phyloP scores from a whole-genome alignment of 2,797 vertebrate genomes.

The Kryptopterus vitreolus region DNA sequence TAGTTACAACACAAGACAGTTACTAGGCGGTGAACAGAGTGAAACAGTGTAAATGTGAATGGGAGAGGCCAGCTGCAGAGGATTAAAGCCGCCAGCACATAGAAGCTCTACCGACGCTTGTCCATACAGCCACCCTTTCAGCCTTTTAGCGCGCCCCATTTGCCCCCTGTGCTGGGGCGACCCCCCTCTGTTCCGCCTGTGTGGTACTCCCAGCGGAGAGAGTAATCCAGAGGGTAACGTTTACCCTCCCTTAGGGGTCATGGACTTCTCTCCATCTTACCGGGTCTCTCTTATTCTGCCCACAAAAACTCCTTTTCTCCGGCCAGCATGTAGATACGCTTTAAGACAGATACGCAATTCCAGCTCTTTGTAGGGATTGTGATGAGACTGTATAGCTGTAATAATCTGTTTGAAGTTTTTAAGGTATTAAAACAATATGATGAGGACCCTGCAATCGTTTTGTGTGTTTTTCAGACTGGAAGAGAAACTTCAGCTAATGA shows the following conservation, averaged over 20 bases:
- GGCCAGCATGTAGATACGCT: conserved; percentile 30
- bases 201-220: conserved; percentile 73
- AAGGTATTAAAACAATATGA: conserved; percentile 35
- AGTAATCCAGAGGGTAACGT: conserved; percentile 77
- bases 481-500: conserved; percentile 54
- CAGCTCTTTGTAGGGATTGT: conserved; percentile 50
- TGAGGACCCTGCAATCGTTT: conserved; percentile 9
- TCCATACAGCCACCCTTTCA: conserved; percentile 73
- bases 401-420: conserved; percentile 40
- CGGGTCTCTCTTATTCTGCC: conserved; percentile 32
- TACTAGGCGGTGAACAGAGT: conserved; percentile 42
- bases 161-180: conserved; percentile 70
- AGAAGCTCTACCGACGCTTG: conserved; percentile 63
- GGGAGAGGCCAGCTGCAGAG: conserved; percentile 72
- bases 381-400: conserved; percentile 40
- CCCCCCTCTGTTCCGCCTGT: conserved; percentile 72
- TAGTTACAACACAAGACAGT: conserved; percentile 38
- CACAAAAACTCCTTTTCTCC: conserved; percentile 45
- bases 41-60: conserved; percentile 63
- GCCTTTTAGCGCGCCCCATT: conserved; percentile 62
- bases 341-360: conserved; percentile 33
- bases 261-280: conserved; percentile 37
- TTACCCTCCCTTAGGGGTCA: conserved; percentile 78
- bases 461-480: conserved; percentile 47
- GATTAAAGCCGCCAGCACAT: conserved; percentile 74